Conservation (phyloP, 2,888 invertebrate genomes). For the Pammene aurita region DNA sequence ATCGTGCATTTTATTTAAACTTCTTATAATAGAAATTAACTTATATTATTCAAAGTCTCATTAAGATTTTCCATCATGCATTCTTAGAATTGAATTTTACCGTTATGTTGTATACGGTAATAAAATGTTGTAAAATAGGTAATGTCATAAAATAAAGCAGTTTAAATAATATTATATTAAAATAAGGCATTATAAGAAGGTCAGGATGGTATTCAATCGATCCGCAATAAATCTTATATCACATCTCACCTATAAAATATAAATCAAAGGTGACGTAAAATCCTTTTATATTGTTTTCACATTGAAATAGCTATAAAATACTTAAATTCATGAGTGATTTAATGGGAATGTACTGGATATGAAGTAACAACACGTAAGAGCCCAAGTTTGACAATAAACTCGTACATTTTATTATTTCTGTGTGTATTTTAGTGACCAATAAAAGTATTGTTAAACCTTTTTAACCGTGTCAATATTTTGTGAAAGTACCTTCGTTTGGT, state of each 20-base stretch:
- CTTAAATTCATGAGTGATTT: constrained; percentile 80
- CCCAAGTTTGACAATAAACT: constrained; percentile 33
- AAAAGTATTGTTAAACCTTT: constrained; percentile 31
- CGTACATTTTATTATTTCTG: constrained; percentile 32
- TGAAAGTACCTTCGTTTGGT: constrained; percentile 16
- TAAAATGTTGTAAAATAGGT: neutral
- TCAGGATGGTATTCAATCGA: constrained; percentile 74
- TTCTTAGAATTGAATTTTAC: neutral
- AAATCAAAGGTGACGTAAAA: constrained; percentile 79
- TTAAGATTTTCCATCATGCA: constrained; percentile 5
- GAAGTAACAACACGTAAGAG: constrained; percentile 51
- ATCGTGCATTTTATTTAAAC: constrained; percentile 22
- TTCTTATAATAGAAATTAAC: neutral
- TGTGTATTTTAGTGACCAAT: constrained; percentile 37
- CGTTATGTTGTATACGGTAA: neutral
- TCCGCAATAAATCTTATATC: constrained; percentile 78
- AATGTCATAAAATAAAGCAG: neutral
- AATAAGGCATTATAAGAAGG: constrained; percentile 42
- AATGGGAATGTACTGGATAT: constrained; percentile 64
- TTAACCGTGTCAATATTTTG: constrained; percentile 24
- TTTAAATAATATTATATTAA: neutral
- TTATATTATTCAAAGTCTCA: neutral
- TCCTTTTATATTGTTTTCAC: constrained; percentile 82
- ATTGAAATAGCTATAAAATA: constrained; percentile 78
- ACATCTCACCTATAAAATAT: constrained; percentile 79